Evolutionary conservation across 2,888 invertebrate genomes (phyloP).

Genomic region (Urechis unicinctus): DNA sequence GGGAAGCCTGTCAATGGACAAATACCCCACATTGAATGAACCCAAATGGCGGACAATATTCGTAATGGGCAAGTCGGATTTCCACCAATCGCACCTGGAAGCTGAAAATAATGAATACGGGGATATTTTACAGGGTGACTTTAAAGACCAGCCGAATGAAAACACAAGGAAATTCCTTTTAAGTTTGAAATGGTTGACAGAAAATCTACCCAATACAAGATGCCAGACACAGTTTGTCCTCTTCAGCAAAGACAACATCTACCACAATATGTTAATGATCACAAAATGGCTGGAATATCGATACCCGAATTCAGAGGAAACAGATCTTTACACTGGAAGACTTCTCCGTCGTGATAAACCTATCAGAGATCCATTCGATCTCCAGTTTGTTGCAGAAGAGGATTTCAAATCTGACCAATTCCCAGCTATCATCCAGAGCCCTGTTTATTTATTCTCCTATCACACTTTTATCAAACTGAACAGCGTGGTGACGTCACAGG

Average conservation of each 20-base stretch:
- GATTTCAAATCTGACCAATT: background rate
- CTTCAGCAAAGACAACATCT: background rate
- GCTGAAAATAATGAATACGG: constrained; percentile 4
- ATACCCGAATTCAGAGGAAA: background rate
- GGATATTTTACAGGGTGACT: constrained; percentile 20
- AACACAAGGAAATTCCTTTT: constrained; percentile 20
- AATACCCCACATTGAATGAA: background rate
- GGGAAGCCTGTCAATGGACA: background rate
- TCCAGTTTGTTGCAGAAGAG: background rate
- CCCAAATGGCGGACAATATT: background rate
- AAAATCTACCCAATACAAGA: background rate
- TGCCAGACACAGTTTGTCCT: background rate
- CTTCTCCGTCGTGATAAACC: background rate
- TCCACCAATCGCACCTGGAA: background rate
- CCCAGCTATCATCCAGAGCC: background rate
- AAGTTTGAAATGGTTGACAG: constrained; percentile 14
- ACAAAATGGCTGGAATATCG: background rate
- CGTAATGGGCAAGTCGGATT: background rate
- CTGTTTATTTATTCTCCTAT: background rate
- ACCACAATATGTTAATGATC: background rate
- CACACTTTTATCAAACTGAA: background rate
- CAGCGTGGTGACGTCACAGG: background rate
- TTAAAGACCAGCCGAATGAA: constrained; percentile 18
- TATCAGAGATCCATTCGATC: background rate
- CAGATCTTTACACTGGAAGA: background rate